Base-by-base conservation (phyloP, 2,113 vertebrate genomes). In the Asarcornis scutulata region DNA sequence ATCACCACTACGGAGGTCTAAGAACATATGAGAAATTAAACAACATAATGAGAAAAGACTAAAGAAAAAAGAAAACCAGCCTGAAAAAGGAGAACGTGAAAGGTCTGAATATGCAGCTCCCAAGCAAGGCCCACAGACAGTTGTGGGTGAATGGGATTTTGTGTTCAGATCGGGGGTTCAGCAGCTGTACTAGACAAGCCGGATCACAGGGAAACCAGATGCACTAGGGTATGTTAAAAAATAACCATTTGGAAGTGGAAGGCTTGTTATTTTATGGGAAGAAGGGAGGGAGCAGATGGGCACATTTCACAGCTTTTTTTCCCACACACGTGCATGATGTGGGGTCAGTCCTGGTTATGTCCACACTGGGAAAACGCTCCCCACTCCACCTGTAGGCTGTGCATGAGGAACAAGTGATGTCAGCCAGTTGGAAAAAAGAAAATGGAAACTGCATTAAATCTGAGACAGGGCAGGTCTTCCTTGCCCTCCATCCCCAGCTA, bases 1-100 rank as follows among this genome's bases (percentile, higher is more conserved):
- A 88, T 27, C 40, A 77, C 82, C 53, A 79, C 58, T 73, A 48
- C 12, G 69, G 91, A 91, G 80, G 90, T 95, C 85, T 68, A 92
- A 91, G 44, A 90, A 88, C 23, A 93, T 17, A 42, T 63, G 83
- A 88, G 86, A 80, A 93, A 88, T 68, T 69, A 86, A 96, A 92
- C n/a, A 89, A 64, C 22, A 81, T 3, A 67, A 40, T n/a, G 86
- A 86, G 32, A 86, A 74, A 71, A 52, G 9, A 67, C 40, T 18
- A 20, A 46, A 89, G 79, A 91, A 34, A 17, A 38, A 62, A 38
- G 22, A 88, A 83, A 91, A n/a, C 6, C 29, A 78, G 46, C 56
- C 60, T 23, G 64, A 50, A 85, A 76, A 87, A 44, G 25, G 36
- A 60, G 25, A 89, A 32, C 46, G 44, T 89, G 36, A 94, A 93